Conservation (phyloP, 2,888 invertebrate species). For the Ochlodes sylvanus region DNA sequence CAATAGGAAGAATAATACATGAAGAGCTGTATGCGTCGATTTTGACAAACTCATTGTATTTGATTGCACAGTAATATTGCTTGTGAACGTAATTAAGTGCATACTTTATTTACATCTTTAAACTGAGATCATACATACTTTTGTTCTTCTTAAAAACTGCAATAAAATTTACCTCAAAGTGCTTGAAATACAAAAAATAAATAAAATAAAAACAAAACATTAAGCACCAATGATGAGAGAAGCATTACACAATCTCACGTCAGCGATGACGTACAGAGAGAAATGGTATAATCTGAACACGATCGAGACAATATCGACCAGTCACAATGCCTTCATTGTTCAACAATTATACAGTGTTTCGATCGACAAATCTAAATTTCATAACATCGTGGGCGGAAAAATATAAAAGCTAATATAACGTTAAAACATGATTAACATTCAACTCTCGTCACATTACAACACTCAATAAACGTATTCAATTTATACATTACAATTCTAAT, state of each 20-base stretch:
- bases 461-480: conserved; percentile 10
- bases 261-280: conserved; percentile 43
- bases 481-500: conserved; percentile 5
- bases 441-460: conserved; percentile 2
- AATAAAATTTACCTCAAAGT: background rate
- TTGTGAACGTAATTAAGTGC: too few relatives aligned
- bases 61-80: too few relatives aligned
- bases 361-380: conserved; percentile 40
- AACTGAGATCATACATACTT: background rate
- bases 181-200: background rate
- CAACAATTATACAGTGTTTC: conserved; percentile 48
- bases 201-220: conserved; percentile 4
- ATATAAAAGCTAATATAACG: conserved; percentile 5
- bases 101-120: background rate
- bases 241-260: conserved; percentile 43
- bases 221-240: conserved; percentile 2
- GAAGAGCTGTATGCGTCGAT: too few relatives aligned
- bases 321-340: conserved; percentile 56
- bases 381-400: conserved; percentile 12
- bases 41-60: too few relatives aligned
- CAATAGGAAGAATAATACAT: too few relatives aligned
- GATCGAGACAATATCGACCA: conserved; percentile 57
- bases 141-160: background rate
- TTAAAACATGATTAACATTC: conserved; percentile 8
- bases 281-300: conserved; percentile 45